Conservation (phyloP, 2,888 invertebrate genomes). For the Aphidius colemani region DNA sequence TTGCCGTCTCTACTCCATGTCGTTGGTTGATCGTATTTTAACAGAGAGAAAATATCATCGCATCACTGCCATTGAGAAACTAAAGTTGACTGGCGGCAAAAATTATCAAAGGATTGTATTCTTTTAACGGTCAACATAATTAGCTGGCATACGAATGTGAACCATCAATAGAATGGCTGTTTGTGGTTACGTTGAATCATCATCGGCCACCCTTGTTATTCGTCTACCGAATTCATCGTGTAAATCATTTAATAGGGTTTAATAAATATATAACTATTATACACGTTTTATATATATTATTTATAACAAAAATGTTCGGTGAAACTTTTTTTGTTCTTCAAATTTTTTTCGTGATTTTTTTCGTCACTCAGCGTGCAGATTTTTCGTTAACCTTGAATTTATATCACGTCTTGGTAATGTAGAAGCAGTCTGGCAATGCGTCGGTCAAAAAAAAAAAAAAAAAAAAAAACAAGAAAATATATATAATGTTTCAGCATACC, state of each 20-base stretch:
- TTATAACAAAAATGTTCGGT: too few species aligned
- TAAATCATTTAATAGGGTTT: not conserved
- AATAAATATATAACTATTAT: not conserved
- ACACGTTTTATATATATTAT: too few species aligned
- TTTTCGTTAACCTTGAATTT: not conserved
- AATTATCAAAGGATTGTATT: constrained; percentile 32
- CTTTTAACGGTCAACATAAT: constrained; percentile 46
- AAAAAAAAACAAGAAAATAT: constrained; percentile 32
- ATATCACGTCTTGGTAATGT: not conserved
- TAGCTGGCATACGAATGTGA: constrained; percentile 39
- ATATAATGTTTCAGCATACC: constrained; percentile 39
- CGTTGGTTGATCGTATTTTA: constrained; percentile 12
- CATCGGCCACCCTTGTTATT: not conserved
- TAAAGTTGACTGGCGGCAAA: constrained; percentile 25
- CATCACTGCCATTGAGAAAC: constrained; percentile 23
- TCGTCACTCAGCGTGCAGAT: not conserved
- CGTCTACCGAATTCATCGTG: not conserved
- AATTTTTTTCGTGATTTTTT: not conserved
- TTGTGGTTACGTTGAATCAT: not conserved
- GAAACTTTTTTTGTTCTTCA: not conserved
- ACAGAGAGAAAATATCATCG: constrained; percentile 23
- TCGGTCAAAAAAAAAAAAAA: constrained; percentile 31
- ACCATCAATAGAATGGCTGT: constrained; percentile 31
- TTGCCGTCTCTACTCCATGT: constrained; percentile 13
- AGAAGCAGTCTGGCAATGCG: constrained; percentile 23